Base-by-base conservation (phyloP, 2,797 vertebrate species). In the Cyclopterus lumpus region DNA sequence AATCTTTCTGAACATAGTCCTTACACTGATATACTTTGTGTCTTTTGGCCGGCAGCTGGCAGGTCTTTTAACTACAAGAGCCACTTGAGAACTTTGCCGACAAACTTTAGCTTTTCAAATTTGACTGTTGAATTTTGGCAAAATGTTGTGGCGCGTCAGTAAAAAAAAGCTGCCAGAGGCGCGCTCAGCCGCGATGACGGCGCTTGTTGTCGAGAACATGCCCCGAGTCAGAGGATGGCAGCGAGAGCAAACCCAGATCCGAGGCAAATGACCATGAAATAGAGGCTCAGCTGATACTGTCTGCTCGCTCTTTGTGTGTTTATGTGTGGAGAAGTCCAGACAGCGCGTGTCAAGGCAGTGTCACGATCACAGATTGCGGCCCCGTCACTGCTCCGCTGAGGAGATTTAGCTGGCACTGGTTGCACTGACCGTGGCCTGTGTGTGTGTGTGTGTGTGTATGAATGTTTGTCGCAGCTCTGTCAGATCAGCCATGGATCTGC, bases 301-400 rank as follows among this genome's bases (percentile, higher is more conserved):
- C 66, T 6, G 58, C 32, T 34, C 58, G 58, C 24, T 71, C 26
- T 70, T 10, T 68, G 18, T 59, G 71, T 83, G 14, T 74, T 57
- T 75, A 34, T 73, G 69, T 76, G 80, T 60, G 83, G 65, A 70
- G 61, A 67, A 63, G 67, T 77, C 82, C 82, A 88, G 79, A 88
- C 82, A 87, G 82, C 73, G 74, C 51, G 71, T 91, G 87, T 92
- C 88, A 82, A 84, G 81, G 81, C 87, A 54, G 85, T 89, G 86
- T 85, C 87, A 87, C 53, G 73, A 90, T 93, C 91, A 87, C 91
- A 93, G 90, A 92, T 89, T 94, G 91, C 61, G 81, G 86, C 82
- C 83, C 79, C 79, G 67, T 93, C 83, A 57, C 82, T 76, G 72
- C 85, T 82, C 82, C 77, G 87, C 74, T 78, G 82, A 86, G 83